These are phyloP conservation scores for Craseonycteris thonglongyai DNA, from an alignment of 2,113 vertebrate species.

Conservation along the genomic window DNA sequence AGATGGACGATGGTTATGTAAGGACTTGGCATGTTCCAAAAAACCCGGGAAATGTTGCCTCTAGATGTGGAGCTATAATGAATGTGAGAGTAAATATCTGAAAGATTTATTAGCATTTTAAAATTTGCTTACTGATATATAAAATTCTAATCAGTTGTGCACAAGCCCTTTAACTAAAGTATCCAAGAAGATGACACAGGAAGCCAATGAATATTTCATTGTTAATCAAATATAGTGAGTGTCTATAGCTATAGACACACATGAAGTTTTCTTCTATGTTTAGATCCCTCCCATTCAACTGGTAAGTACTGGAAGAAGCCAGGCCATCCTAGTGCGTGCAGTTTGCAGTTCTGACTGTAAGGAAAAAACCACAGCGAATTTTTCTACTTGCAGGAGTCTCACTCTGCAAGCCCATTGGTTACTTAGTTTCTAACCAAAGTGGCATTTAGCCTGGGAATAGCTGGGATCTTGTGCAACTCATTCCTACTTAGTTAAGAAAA, in stretches of 20 bases:
- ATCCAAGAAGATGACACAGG: not conserved
- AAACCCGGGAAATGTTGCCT: not conserved
- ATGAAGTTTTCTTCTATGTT: accelerated
- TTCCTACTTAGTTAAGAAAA: not conserved
- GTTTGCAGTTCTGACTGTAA: not conserved
- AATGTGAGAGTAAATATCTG: constrained; percentile 44
- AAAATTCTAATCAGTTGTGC: not conserved
- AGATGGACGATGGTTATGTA: constrained; percentile 25
- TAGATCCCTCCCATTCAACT: not conserved
- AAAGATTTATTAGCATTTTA: constrained; percentile 45
- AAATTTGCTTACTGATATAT: not conserved
- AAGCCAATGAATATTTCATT: not conserved
- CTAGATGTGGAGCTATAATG: not conserved
- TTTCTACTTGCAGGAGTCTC: not conserved
- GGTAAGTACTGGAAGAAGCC: not conserved
- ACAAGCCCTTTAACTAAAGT: not conserved
- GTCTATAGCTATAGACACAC: too few relatives aligned
- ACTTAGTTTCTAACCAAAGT: not conserved
- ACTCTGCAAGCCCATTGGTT: not conserved
- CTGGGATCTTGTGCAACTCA: not conserved
- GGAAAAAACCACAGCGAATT: not conserved
- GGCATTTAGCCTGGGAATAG: not conserved
- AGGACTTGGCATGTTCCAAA: not conserved
- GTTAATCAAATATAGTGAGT: not conserved
- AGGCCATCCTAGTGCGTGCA: not conserved